phyloP scores from a whole-genome alignment of 2,113 vertebrate species.

The Atherinomorus stipes region DNA sequence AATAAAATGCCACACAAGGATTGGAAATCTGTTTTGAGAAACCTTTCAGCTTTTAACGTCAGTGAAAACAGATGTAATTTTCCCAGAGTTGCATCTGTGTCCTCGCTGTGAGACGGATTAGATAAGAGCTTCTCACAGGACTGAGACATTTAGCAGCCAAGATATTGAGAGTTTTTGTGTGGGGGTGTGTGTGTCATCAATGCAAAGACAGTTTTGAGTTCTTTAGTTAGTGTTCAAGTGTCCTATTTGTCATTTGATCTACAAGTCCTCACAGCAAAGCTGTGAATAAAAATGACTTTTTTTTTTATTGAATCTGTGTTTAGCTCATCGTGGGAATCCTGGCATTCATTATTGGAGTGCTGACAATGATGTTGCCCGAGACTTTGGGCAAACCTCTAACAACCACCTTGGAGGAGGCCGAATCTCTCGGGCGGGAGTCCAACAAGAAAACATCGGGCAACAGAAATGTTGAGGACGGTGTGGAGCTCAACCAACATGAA shows the following conservation, averaged over 20 bases:
- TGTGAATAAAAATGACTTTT: background rate
- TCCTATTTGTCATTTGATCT: background rate
- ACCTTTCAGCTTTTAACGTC: background rate
- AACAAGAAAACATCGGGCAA: slow-evolving; percentile 58
- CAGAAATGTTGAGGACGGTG: slow-evolving; percentile 54
- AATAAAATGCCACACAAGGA: too few relatives aligned
- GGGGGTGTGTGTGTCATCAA: too few relatives aligned
- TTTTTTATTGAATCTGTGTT: background rate
- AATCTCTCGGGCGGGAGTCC: slow-evolving; percentile 76
- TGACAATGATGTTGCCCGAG: slow-evolving; percentile 90
- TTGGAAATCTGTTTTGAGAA: background rate
- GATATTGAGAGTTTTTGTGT: background rate
- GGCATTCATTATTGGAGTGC: slow-evolving; percentile 87
- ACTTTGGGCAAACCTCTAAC: slow-evolving; percentile 88
- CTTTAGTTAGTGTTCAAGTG: background rate
- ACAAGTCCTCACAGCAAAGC: background rate
- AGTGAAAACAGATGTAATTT: background rate
- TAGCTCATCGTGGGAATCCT: slow-evolving; percentile 91
- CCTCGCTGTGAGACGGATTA: background rate
- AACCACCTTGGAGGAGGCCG: slow-evolving; percentile 88
- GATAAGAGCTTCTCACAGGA: background rate
- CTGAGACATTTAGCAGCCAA: background rate
- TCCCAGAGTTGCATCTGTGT: background rate
- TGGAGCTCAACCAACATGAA: slow-evolving; percentile 70
- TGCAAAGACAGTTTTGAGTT: too few relatives aligned